These are phyloP conservation scores for Syrphus vitripennis DNA, from an alignment of 2,888 invertebrate species.

Conservation along the genomic window DNA sequence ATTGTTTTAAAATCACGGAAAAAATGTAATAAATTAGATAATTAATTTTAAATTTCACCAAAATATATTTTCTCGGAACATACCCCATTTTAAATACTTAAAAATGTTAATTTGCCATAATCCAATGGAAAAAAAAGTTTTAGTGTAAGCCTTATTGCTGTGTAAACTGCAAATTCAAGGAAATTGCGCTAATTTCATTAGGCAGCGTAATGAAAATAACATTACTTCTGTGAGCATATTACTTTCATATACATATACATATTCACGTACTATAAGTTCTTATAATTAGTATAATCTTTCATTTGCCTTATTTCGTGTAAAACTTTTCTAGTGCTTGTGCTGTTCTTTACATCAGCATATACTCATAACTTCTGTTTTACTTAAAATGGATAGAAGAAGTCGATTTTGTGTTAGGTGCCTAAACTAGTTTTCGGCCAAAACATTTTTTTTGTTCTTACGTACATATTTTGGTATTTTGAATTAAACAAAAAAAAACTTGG, in stretches of 20 bases:
- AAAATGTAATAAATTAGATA: no score
- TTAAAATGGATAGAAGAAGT: background rate
- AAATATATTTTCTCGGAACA: background rate
- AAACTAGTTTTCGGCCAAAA: background rate
- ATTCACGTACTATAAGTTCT: background rate
- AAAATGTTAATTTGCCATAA: constrained; percentile 33
- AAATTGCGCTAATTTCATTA: constrained; percentile 49
- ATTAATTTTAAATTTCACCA: background rate
- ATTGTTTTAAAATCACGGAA: no score
- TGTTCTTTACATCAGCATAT: background rate
- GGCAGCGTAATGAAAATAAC: constrained; percentile 6
- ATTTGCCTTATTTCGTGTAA: constrained; percentile 34
- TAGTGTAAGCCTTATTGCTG: background rate
- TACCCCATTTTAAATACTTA: background rate
- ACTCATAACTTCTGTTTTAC: background rate
- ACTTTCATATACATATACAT: background rate
- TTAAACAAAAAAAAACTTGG: no score
- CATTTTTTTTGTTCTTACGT: no score
- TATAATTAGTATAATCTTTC: constrained; percentile 22
- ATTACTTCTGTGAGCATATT: background rate
- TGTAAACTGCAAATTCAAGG: constrained; percentile 31
- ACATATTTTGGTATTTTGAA: no score
- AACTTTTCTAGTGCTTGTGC: background rate
- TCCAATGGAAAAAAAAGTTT: constrained; percentile 20
- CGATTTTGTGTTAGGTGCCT: background rate